phyloP scores from a whole-genome alignment of 2,113 vertebrate genomes.

The Tursiops truncatus region DNA sequence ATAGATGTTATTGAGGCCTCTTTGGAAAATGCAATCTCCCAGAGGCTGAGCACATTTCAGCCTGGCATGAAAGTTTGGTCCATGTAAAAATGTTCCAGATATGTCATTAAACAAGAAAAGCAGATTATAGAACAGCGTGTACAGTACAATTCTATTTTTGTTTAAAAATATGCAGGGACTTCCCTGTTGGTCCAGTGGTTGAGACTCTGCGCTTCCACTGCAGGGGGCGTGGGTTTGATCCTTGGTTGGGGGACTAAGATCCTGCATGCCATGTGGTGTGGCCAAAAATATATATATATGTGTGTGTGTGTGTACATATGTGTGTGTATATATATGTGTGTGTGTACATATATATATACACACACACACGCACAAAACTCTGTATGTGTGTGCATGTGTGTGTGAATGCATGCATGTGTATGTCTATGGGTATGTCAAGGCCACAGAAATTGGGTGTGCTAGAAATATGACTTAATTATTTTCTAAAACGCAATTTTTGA shows the following conservation, averaged over 20 bases:
- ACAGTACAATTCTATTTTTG: not conserved
- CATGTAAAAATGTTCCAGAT: not conserved
- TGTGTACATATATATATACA: too few relatives aligned
- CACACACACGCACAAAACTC: not conserved
- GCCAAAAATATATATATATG: too few relatives aligned
- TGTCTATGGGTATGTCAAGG: not conserved
- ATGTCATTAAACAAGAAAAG: not conserved
- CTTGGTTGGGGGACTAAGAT: too few relatives aligned
- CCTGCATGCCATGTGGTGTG: too few relatives aligned
- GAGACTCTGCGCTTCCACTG: too few relatives aligned
- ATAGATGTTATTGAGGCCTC: not conserved
- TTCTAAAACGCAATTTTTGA: not conserved
- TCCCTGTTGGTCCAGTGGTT: too few relatives aligned
- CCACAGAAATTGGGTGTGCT: not conserved
- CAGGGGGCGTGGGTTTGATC: too few relatives aligned
- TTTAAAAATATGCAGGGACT: not conserved
- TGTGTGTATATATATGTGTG: too few relatives aligned
- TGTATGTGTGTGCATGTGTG: not conserved
- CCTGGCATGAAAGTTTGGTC: not conserved
- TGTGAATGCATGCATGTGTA: not conserved
- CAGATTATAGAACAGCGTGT: not conserved
- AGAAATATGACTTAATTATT: not conserved
- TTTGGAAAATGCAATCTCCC: not conserved
- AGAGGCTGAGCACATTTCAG: not conserved
- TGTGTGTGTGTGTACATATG: too few relatives aligned